Evolutionary conservation across 2,113 vertebrate genomes (phyloP), one percentile per base, ranked within the genome.

Genomic region (Rhabdomys dilectus): DNA sequence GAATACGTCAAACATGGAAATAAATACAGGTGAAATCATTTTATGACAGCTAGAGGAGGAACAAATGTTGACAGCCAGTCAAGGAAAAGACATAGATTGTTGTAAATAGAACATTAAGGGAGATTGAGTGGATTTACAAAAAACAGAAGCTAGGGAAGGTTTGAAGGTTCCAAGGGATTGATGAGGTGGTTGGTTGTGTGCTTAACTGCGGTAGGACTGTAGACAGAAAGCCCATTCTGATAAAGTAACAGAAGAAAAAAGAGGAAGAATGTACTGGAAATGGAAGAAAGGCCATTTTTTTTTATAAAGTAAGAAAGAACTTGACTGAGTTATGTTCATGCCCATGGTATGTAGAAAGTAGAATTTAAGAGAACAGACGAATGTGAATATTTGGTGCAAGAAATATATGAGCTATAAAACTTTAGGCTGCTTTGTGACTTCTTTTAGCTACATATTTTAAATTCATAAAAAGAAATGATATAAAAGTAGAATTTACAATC

Each of bases 301-400:
- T 66, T 88, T 68, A 66, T 58, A 68, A 70, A 88, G n/a, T 80
- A 39, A n/a, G 5, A 88, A 48, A 70, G 13, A 70, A 88, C 21
- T n/a, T 48, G 76, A 15, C 16, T 60, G 64, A 70, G n/a, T 89
- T 81, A 26, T 81, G 39, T 48, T 42, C 31, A 22, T 51, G n/a
- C n/a, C 39, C 39, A 31, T 17, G 34, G 75, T 16, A 80, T 72
- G 6, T 48, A 7, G 92, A 81, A 81, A 45, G 64, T 26, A 70
- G 17, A 72, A 85, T 91, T 87, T 60, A 95, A 91, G 39, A 95
- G 39, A 95, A 70, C 2, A 26, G 48, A 86, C 26, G 22, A 86
- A 45, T 2, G 42, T 9, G 58, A 53, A 34, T 56, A 68, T 62
- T 36, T 58, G 17, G 11, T 39, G 34, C 16, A 91, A 62, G 72